Evolutionary conservation across 2,113 vertebrate genomes (phyloP).

Genomic region (Cyanoramphus novaezelandiae): DNA sequence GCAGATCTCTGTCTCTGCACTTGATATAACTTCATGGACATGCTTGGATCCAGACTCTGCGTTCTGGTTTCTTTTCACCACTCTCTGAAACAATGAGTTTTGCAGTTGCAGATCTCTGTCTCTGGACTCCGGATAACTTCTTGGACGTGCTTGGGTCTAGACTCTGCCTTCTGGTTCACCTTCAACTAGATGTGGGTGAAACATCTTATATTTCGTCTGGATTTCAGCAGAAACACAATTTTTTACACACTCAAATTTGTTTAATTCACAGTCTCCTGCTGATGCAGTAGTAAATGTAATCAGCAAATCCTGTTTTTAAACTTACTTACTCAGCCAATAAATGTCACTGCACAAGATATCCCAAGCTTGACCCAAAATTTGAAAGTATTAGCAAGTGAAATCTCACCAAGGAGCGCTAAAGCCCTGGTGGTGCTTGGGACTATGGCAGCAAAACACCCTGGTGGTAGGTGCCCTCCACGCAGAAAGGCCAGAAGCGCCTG

Average conservation of each 20-base stretch:
- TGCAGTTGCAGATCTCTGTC: background rate
- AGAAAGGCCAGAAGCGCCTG: background rate
- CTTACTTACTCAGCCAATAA: background rate
- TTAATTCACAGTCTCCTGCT: background rate
- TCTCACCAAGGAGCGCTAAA: background rate
- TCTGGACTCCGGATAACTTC: background rate
- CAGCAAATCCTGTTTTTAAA: background rate
- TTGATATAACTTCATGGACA: background rate
- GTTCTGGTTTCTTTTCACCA: background rate
- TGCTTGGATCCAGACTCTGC: background rate
- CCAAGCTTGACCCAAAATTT: background rate
- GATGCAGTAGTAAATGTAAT: background rate
- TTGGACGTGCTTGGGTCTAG: background rate
- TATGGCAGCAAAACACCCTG: fast-evolving
- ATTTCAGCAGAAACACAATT: background rate
- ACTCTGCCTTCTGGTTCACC: background rate
- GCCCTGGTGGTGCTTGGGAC: background rate
- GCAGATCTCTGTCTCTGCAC: background rate
- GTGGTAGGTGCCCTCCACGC: fast-evolving
- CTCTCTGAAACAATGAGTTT: background rate
- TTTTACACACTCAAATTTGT: background rate
- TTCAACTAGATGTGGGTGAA: background rate
- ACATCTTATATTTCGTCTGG: background rate
- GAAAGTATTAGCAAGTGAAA: background rate
- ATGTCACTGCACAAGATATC: background rate